Evolutionary conservation across 2,888 invertebrate species (phyloP), one percentile per base, ranked within the genome.

Genomic region (Agrochola lota): DNA sequence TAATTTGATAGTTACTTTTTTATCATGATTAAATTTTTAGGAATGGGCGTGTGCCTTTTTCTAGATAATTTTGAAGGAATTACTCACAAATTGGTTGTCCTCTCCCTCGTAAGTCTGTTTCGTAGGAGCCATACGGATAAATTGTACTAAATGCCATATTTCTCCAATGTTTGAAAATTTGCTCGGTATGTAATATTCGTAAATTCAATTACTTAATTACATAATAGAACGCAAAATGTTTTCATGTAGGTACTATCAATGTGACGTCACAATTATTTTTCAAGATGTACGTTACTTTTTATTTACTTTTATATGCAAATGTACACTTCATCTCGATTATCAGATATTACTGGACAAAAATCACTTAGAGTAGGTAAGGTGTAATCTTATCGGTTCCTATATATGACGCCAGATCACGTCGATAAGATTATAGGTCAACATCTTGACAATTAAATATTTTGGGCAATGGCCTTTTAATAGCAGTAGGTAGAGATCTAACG

Each of bases 381-480:
- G 26, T 43, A 52, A 76, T 89, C 88, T 89, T 82, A 89, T 88
- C 88, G 71, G 84, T 85, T 35, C 12, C 20, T 59, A 59, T 77
- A 82, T 49, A 73, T 67, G 63, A 69, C 52, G 72, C 46, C 66
- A 63, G 69, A 75, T 73, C 71, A 66, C 62, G 23, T 55, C 64
- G 57, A 70, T 74, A 55, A 49, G 72, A 85, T 85, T 69, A 49
- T 77, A 74, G 86, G 86, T 80, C 86, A 85, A 55, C 59, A 84
- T 85, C 81, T 80, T 90, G 88, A 86, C 86, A 89, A 52, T 87
- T 81, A 76, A 70, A 78, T 71, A 81, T 84, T 73, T 70, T 62
- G 43, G 64, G 23, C 52, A 70, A 30, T 71, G 62, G 26, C 30
- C 80, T 74, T 64, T 74, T 60, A 35, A 23, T 26, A 52, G 35